Conservation (phyloP, 2,888 invertebrate genomes). For the Elysia crispata region DNA sequence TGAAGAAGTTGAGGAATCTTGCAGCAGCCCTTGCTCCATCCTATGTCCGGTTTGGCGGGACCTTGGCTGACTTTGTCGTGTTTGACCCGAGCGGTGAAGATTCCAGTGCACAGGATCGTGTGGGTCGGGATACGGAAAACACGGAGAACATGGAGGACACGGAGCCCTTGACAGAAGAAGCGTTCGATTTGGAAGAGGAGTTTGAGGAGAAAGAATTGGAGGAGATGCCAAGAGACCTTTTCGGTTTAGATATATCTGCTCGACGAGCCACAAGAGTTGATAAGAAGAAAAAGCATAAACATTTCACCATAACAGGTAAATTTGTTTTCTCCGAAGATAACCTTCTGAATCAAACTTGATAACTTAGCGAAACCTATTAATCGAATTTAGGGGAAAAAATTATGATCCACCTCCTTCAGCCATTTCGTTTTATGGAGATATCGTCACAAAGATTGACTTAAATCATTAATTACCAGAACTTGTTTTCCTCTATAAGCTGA, state of each 20-base stretch:
- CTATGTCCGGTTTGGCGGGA: constrained; percentile 85
- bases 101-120: background rate
- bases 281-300: background rate
- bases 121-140: background rate
- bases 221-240: too few species aligned
- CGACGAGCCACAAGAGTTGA: background rate
- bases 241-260: background rate
- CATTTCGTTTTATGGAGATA: too few species aligned
- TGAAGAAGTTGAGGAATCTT: constrained; percentile 26
- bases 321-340: too few species aligned
- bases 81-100: constrained; percentile 74
- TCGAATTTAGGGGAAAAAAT: too few species aligned
- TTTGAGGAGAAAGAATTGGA: background rate
- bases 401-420: too few species aligned
- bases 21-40: constrained; percentile 80
- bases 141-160: too few species aligned
- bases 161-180: too few species aligned
- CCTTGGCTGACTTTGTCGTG: constrained; percentile 83
- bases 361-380: too few species aligned
- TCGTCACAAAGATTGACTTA: too few species aligned
- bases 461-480: too few species aligned
- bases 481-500: too few species aligned
- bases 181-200: background rate
- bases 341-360: too few species aligned
- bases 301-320: constrained; percentile 35